Evolutionary conservation across 1,140 invertebrate species (phyloP).

Genomic region (Pogonus chalceus): DNA sequence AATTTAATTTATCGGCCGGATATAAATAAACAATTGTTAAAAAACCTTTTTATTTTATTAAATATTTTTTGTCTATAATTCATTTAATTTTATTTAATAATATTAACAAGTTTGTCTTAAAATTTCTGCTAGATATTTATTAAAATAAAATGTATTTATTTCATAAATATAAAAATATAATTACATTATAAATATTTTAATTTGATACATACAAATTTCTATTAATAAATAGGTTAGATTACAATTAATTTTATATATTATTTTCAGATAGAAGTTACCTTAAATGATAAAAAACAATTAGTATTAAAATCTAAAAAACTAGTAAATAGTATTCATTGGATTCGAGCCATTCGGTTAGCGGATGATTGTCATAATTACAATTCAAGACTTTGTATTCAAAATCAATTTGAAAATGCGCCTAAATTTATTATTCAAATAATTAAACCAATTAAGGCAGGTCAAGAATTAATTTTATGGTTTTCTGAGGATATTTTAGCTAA

Average conservation of each 20-base stretch:
- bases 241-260: constrained; percentile 10
- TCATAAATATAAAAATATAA: not conserved
- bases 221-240: too few relatives aligned
- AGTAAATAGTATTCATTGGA: constrained; percentile 28
- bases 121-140: too few relatives aligned
- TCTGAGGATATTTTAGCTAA: constrained; percentile 58
- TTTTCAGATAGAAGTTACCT: constrained; percentile 25
- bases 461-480: constrained; percentile 72
- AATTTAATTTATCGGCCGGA: too few relatives aligned
- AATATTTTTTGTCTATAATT: too few relatives aligned
- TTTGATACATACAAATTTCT: constrained; percentile 1
- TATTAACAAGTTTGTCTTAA: too few relatives aligned
- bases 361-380: constrained; percentile 61
- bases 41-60: too few relatives aligned
- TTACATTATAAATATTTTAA: not conserved
- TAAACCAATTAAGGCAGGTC: constrained; percentile 40
- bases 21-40: too few relatives aligned
- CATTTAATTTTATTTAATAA: too few relatives aligned
- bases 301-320: constrained; percentile 23
- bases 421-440: constrained; percentile 39
- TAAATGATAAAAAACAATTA: constrained; percentile 22
- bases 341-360: constrained; percentile 42
- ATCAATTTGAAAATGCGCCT: constrained; percentile 8
- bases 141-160: not conserved
- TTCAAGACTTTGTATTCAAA: constrained; percentile 38